Conservation (phyloP, 2,888 invertebrate genomes). For the Cantharis flavilabris region DNA sequence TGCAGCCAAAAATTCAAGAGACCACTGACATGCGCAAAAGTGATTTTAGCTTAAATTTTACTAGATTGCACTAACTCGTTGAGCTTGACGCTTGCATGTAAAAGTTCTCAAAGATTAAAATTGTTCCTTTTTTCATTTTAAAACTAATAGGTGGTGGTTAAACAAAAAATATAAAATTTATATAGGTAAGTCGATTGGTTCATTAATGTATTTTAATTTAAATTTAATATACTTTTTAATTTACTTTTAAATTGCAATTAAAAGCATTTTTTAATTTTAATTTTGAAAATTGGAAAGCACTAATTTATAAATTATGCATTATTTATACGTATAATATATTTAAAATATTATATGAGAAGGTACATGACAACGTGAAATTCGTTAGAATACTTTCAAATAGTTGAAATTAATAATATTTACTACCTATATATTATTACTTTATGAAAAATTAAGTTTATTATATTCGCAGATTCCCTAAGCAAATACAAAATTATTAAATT, state of each 20-base stretch:
- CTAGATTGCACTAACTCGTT: constrained; percentile 18
- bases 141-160: background rate
- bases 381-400: background rate
- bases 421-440: background rate
- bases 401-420: no score
- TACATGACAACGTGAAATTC: background rate
- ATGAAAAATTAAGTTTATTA: background rate
- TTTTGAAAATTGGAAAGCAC: background rate
- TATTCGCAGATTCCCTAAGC: background rate
- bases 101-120: background rate
- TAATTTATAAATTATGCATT: no score
- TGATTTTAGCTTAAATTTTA: constrained; percentile 28
- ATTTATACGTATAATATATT: no score
- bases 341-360: background rate
- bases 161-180: background rate
- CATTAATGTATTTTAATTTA: background rate
- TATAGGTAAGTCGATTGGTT: background rate
- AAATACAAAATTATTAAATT: background rate
- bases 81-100: constrained; percentile 18
- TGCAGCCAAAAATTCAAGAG: constrained; percentile 16
- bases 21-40: constrained; percentile 25
- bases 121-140: background rate
- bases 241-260: background rate
- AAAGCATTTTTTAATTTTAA: background rate
- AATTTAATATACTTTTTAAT: no score